Percentiles rank a stretch among this genome's conserved stretches.
Evolutionary conservation across 2,888 invertebrate species (phyloP).

Genomic region (Onchidella celtica): DNA sequence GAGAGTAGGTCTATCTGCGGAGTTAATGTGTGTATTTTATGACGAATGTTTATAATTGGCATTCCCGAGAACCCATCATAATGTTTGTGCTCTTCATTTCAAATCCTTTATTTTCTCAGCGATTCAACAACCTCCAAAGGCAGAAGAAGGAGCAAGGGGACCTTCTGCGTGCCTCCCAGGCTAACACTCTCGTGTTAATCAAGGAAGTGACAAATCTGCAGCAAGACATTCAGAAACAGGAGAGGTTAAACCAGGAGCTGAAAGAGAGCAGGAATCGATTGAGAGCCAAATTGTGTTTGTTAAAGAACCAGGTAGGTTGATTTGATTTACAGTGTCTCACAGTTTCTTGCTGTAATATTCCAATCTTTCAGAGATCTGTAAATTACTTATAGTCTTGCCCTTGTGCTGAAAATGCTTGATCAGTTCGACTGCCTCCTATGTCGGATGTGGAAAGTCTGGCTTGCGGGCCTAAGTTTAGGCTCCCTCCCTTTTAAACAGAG

Average conservation of each 20-base stretch:
- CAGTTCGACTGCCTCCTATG: too few relatives aligned
- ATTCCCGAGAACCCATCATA: too few relatives aligned
- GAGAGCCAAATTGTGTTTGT: conserved; percentile 10
- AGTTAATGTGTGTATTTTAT: too few relatives aligned
- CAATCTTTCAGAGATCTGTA: too few relatives aligned
- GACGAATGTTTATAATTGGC: too few relatives aligned
- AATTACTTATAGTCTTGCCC: neutral
- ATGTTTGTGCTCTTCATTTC: too few relatives aligned
- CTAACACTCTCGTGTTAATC: conserved; percentile 9
- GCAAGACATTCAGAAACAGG: neutral
- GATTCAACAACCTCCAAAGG: conserved; percentile 4
- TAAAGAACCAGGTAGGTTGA: conserved; percentile 22
- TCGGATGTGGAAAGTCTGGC: too few relatives aligned
- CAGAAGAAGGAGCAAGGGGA: conserved; percentile 10
- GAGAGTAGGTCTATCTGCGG: too few relatives aligned
- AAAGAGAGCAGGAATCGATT: conserved; percentile 1
- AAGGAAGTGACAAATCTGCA: conserved; percentile 17
- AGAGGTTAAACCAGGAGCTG: neutral
- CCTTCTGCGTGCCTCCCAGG: conserved; percentile 3
- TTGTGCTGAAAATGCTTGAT: too few relatives aligned
- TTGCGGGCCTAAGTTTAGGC: too few relatives aligned
- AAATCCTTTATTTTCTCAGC: neutral
- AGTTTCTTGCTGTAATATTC: neutral
- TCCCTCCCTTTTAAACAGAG: too few relatives aligned
- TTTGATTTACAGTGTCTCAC: neutral